These are phyloP conservation scores for Gryllus bimaculatus DNA, from an alignment of 1,140 invertebrate species.

Conservation along the genomic window DNA sequence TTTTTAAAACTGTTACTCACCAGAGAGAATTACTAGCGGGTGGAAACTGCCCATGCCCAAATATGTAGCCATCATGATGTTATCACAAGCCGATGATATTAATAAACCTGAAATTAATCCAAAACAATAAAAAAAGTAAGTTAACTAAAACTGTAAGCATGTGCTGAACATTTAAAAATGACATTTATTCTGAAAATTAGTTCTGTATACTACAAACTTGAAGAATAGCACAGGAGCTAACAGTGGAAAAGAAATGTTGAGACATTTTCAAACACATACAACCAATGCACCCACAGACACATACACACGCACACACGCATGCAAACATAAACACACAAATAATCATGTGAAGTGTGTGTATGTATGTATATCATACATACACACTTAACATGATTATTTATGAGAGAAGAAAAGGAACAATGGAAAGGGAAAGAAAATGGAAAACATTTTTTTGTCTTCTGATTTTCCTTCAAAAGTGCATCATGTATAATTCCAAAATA, in stretches of 20 bases:
- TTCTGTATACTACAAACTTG: neutral
- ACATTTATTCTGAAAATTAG: neutral
- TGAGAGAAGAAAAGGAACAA: too few species aligned
- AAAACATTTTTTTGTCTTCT: too few species aligned
- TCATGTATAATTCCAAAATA: neutral
- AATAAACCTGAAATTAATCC: slow-evolving; percentile 27
- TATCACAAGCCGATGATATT: slow-evolving; percentile 28
- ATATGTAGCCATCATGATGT: slow-evolving; percentile 28
- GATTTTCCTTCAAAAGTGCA: too few species aligned
- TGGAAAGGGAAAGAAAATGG: too few species aligned
- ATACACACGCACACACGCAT: too few species aligned
- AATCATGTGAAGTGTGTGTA: too few species aligned
- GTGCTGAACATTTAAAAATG: neutral
- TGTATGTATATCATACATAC: too few species aligned
- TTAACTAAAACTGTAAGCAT: too few species aligned
- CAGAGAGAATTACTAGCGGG: slow-evolving; percentile 30
- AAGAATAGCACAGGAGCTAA: neutral
- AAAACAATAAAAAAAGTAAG: too few species aligned
- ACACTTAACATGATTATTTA: too few species aligned
- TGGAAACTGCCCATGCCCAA: slow-evolving; percentile 32
- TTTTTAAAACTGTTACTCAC: slow-evolving; percentile 21
- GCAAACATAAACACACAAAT: too few species aligned
- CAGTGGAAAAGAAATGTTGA: neutral
- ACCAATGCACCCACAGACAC: too few species aligned
- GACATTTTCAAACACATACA: neutral